Evolutionary conservation across 2,797 vertebrate species (phyloP), one percentile per base, ranked within the genome.

Genomic region (Anisognathus igniventris): DNA sequence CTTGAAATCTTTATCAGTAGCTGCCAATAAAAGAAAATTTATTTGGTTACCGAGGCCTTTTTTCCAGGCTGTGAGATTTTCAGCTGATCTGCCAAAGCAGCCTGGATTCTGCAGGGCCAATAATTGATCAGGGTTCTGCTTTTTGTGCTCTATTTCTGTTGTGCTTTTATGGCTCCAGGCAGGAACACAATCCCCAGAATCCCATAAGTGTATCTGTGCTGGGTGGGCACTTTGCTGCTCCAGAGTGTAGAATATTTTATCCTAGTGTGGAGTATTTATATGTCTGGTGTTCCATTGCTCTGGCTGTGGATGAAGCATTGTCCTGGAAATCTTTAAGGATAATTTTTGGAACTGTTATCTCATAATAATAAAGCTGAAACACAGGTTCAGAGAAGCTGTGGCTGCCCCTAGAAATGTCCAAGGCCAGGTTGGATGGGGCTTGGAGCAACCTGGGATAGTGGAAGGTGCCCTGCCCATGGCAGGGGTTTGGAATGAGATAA

Each of bases 51-150:
- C 0, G 9, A 62, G 90, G 88, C 73, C 76, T 80, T 91, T 91
- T 91, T 65, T 70, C 84, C 89, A 91, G 94, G 85, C 82, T 74
- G 72, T 44, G 84, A 79, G 85, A n/a, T 82, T 84, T 86, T 90
- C 53, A n/a, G 19, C 27, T 44, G 66, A 61, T 90, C 73, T 95
- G 88, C 90, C 93, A 92, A 77, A 91, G 71, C 76, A 86, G 58
- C 9, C 79, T 74, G 82, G 24, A 3, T 71, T 95, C 87, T 86
- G 84, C 35, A 51, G 66, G 86, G 76, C 82, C 22, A 37, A 17
- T 75, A 75, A 73, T 64, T 86, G 85, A 77, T 92, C 82, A 23
- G 86, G 40, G 61, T 25, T 64, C 57, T 76, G 10, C 57, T 92
- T 75, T 79, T 51, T 48, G 50, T 3, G 9, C 27, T 70, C 77